Evolutionary conservation across 2,797 vertebrate genomes (phyloP).

Genomic region (Delichon dasypus): DNA sequence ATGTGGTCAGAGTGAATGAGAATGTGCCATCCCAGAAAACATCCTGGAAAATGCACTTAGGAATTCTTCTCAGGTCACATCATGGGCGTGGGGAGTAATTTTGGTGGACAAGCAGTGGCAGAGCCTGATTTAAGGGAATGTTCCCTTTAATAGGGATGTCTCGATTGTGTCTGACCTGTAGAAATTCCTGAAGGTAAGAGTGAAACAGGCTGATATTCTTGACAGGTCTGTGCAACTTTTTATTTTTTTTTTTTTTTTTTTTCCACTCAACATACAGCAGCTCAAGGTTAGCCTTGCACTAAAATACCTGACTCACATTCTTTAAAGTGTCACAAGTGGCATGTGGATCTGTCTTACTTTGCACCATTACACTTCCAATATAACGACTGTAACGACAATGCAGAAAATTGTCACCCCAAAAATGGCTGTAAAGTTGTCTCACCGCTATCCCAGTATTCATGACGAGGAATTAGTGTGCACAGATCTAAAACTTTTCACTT

Average conservation of each 20-base stretch:
- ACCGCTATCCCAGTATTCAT: background rate
- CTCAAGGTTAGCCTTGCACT: background rate
- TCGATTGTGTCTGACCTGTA: background rate
- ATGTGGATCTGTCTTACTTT: background rate
- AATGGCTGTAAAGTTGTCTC: background rate
- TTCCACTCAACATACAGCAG: background rate
- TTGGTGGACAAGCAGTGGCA: background rate
- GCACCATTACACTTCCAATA: background rate
- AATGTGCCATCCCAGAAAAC: background rate
- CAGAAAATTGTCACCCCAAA: background rate
- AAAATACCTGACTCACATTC: background rate
- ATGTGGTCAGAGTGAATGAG: background rate
- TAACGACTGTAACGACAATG: background rate
- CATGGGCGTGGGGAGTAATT: background rate
- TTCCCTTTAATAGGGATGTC: background rate
- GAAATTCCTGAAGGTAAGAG: background rate
- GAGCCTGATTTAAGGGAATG: background rate
- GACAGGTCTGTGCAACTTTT: background rate
- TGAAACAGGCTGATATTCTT: background rate
- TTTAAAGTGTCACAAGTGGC: background rate
- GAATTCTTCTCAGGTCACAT: background rate
- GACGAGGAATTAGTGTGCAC: background rate
- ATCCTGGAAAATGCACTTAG: background rate
- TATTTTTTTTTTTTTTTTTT: background rate
- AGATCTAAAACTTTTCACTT: background rate